Percentiles rank a stretch among this genome's conserved stretches.
phyloP scores from a whole-genome alignment of 2,113 vertebrate species.

The Callipepla californica region DNA sequence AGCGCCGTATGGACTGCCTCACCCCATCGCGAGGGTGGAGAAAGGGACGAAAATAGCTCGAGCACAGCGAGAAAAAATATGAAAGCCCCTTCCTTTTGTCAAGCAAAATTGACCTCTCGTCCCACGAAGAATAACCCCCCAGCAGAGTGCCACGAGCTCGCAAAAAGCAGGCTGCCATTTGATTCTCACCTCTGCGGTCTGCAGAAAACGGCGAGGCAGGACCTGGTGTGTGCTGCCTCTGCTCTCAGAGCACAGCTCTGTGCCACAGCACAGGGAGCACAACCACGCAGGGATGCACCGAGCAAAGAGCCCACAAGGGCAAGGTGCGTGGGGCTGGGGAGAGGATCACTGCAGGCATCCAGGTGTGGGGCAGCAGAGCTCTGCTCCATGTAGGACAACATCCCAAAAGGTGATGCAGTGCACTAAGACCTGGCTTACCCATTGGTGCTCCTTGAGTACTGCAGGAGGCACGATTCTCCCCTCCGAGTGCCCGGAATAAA shows the following conservation, averaged over 20 bases:
- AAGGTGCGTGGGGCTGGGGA: accelerated
- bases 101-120: conserved; percentile 34
- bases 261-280: accelerated
- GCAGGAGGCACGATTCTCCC: background rate
- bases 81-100: conserved; percentile 29
- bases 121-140: conserved; percentile 7
- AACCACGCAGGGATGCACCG: accelerated
- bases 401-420: accelerated
- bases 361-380: background rate
- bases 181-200: conserved; percentile 11
- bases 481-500: background rate
- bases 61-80: background rate
- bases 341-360: background rate
- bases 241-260: background rate
- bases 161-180: background rate
- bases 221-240: background rate
- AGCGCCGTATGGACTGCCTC: conserved; percentile 42
- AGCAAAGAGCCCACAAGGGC: background rate
- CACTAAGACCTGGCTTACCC: accelerated
- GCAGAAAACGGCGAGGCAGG: conserved; percentile 8
- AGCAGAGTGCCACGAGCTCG: background rate
- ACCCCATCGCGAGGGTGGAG: background rate
- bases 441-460: accelerated
- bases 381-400: accelerated
- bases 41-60: conserved; percentile 35